These are phyloP conservation scores for Galerucella pusilla DNA, from an alignment of 2,888 invertebrate species.

Conservation along the genomic window DNA sequence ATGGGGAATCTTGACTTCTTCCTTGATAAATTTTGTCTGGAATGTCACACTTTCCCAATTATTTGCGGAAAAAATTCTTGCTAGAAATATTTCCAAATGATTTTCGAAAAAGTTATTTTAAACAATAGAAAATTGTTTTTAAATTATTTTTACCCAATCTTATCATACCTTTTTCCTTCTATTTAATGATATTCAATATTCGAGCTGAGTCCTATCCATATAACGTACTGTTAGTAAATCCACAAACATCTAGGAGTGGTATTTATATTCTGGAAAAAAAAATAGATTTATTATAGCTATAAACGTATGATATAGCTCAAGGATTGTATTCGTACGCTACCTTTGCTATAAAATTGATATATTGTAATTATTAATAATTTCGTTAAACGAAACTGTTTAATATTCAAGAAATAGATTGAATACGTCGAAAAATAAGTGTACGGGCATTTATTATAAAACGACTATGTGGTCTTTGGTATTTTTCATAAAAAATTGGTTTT, in stretches of 20 bases:
- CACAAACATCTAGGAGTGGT: slow-evolving; percentile 41
- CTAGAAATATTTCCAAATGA: no score
- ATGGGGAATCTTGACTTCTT: no score
- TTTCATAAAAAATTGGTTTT: slow-evolving; percentile 13
- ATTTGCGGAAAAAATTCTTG: no score
- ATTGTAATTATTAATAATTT: slow-evolving; percentile 37
- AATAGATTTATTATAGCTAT: slow-evolving; percentile 47
- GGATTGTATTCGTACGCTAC: slow-evolving; percentile 41
- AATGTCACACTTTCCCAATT: no score
- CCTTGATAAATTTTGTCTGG: no score
- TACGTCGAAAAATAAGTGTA: not conserved
- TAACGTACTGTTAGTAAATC: not conserved
- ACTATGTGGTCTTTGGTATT: not conserved
- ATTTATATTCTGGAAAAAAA: slow-evolving; percentile 38
- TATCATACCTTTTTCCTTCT: no score
- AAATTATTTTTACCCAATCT: no score
- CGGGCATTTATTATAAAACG: not conserved
- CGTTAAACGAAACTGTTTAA: slow-evolving; percentile 24
- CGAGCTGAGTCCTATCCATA: slow-evolving; percentile 1
- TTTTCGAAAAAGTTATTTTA: no score
- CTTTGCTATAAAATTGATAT: slow-evolving; percentile 36
- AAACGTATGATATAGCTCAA: slow-evolving; percentile 46
- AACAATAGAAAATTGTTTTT: no score
- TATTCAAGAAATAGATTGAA: slow-evolving; percentile 32
- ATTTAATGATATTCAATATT: not conserved